These are phyloP conservation scores for Seladonia tumulorum DNA, from an alignment of 2,888 invertebrate species.

Conservation along the genomic window DNA sequence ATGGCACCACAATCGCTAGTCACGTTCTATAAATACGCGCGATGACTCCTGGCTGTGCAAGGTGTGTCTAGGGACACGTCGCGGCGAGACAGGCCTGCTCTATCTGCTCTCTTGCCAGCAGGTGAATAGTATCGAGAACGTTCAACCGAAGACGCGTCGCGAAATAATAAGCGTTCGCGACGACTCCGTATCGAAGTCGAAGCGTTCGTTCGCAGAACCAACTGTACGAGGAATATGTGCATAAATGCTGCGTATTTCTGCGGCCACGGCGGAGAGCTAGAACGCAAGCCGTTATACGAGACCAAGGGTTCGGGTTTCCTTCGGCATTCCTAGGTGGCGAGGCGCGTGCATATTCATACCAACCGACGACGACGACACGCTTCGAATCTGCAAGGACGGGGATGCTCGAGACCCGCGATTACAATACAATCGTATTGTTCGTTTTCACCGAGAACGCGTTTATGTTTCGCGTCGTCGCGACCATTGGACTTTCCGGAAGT, in stretches of 20 bases:
- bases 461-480: no score
- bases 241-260: constrained; percentile 48
- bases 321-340: constrained; percentile 66
- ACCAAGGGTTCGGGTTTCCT: constrained; percentile 62
- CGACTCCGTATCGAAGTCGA: not conserved
- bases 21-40: constrained; percentile 78
- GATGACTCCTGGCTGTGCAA: constrained; percentile 70
- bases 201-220: not conserved
- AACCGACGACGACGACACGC: constrained; percentile 25
- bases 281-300: constrained; percentile 61
- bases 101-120: constrained; percentile 25
- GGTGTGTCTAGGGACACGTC: constrained; percentile 68
- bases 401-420: constrained; percentile 16
- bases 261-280: constrained; percentile 42
- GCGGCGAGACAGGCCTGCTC: constrained; percentile 54
- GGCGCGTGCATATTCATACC: constrained; percentile 45
- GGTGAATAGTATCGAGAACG: constrained; percentile 24
- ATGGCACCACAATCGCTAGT: constrained; percentile 73
- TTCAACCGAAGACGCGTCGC: constrained; percentile 7
- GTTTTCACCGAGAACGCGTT: not conserved
- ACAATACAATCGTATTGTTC: constrained; percentile 30
- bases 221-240: not conserved
- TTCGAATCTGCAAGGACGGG: constrained; percentile 54
- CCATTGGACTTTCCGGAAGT: no score
- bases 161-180: not conserved